Percentiles rank a stretch among this genome's conserved stretches.
Evolutionary conservation across 2,797 vertebrate species (phyloP).

Genomic region (Enteromius unitaeniatus): DNA sequence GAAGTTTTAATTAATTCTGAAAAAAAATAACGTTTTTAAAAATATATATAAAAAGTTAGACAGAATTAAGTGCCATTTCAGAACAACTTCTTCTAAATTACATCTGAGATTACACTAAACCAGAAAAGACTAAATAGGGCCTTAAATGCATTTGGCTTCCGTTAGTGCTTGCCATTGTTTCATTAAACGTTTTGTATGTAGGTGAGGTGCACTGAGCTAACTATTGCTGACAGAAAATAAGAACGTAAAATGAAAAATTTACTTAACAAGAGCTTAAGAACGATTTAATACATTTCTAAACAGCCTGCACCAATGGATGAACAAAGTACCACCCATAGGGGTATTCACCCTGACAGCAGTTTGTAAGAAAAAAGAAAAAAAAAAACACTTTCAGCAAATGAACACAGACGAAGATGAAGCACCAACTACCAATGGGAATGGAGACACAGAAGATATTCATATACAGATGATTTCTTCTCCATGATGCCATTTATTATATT

Average conservation of each 20-base stretch:
- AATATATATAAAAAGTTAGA: not conserved
- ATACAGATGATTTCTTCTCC: not conserved
- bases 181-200: slow-evolving; percentile 35
- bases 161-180: slow-evolving; percentile 7
- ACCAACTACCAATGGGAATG: not conserved
- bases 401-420: not conserved
- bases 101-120: slow-evolving; percentile 21
- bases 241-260: slow-evolving; percentile 10
- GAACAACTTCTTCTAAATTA: slow-evolving; percentile 23
- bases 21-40: not conserved
- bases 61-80: slow-evolving; percentile 17
- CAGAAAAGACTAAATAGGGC: not conserved
- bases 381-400: not conserved
- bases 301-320: not conserved
- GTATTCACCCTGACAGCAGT: not conserved
- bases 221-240: slow-evolving; percentile 28
- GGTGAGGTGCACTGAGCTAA: slow-evolving; percentile 5
- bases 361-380: not conserved
- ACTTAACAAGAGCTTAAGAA: slow-evolving; percentile 37
- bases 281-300: slow-evolving; percentile 17
- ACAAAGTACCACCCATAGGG: not conserved
- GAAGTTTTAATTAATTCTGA: slow-evolving; percentile 42
- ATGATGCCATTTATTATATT: not conserved
- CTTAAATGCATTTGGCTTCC: slow-evolving; percentile 21
- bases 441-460: not conserved